These are phyloP conservation scores for Monodelphis domestica DNA, from an alignment of 2,797 vertebrate species.

Conservation along the genomic window DNA sequence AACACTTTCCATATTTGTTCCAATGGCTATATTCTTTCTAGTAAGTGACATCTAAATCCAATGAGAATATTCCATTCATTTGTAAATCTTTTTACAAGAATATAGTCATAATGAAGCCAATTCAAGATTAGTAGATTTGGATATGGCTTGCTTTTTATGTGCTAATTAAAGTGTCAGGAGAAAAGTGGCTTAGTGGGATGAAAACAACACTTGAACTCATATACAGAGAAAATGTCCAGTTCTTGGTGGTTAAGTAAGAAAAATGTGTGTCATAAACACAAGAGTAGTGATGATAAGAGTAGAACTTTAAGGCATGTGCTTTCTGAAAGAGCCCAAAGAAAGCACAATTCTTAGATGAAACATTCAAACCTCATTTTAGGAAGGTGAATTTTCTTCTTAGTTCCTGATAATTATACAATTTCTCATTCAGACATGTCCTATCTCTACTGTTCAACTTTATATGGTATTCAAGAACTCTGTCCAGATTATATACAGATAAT, in stretches of 20 bases:
- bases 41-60: neutral
- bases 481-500: conserved; percentile 3
- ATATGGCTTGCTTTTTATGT: neutral
- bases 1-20: neutral
- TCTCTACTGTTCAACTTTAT: neutral
- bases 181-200: neutral
- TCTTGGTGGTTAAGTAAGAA: neutral
- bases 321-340: neutral
- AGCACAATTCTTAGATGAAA: neutral
- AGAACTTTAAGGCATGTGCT: neutral
- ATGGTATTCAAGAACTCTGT: neutral
- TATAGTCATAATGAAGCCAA: neutral
- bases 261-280: neutral
- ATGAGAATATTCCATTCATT: neutral
- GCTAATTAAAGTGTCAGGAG: neutral
- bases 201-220: neutral
- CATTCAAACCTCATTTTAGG: neutral
- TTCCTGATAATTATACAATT: neutral
- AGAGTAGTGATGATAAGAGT: neutral
- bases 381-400: neutral
- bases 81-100: neutral
- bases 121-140: neutral
- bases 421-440: neutral
- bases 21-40: too few species aligned
- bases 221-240: neutral